These are phyloP conservation scores for Neomorphus geoffroyi DNA, from an alignment of 2,797 vertebrate genomes.

Conservation along the genomic window DNA sequence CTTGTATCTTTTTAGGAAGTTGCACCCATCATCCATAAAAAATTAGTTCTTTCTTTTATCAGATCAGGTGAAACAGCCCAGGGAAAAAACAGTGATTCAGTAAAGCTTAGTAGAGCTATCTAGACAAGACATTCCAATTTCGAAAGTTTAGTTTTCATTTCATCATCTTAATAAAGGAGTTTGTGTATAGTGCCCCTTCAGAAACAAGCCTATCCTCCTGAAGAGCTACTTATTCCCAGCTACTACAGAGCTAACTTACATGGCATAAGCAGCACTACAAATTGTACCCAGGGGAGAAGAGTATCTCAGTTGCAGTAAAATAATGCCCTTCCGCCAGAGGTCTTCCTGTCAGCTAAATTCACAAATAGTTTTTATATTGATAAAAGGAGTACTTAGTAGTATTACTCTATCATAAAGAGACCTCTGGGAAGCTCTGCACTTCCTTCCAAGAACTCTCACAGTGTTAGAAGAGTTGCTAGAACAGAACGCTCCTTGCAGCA, in stretches of 20 bases:
- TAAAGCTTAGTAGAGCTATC: background rate
- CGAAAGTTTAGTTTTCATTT: background rate
- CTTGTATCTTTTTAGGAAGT: background rate
- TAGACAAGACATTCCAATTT: background rate
- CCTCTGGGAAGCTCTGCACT: background rate
- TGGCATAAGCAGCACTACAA: background rate
- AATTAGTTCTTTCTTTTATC: background rate
- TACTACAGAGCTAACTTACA: background rate
- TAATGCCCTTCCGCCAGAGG: background rate
- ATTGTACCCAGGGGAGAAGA: background rate
- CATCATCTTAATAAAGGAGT: background rate
- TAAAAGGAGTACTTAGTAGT: background rate
- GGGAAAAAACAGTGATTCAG: background rate
- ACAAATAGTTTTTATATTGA: background rate
- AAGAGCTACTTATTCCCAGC: background rate
- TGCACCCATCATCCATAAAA: background rate
- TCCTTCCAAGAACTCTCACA: background rate
- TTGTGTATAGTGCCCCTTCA: no score
- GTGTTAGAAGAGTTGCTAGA: background rate
- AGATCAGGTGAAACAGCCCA: background rate
- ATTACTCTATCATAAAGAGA: background rate
- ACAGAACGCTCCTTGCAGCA: background rate
- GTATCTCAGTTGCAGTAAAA: background rate
- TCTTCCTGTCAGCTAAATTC: background rate
- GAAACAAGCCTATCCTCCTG: background rate